Evolutionary conservation across 2,888 invertebrate genomes (phyloP).

Genomic region (Cecidostiba fungosa): DNA sequence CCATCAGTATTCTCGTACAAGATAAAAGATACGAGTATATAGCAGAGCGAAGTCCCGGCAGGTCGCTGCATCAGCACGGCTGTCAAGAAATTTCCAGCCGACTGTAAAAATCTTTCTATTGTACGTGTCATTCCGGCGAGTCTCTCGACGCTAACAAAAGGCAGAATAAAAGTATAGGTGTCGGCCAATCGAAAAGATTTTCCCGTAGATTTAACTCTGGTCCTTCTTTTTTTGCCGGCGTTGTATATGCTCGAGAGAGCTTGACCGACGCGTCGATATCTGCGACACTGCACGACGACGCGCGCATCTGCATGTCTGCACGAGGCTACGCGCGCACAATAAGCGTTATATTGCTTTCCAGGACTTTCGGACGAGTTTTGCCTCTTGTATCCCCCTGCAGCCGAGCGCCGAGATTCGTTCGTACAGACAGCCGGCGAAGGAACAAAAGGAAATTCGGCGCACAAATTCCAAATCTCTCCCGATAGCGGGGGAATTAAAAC

Average conservation of each 20-base stretch:
- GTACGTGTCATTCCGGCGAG: slow-evolving; percentile 16
- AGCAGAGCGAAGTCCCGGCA: not conserved
- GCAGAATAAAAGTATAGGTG: not conserved
- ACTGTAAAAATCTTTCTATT: slow-evolving; percentile 30
- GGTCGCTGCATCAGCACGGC: too few species aligned
- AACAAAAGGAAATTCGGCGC: not conserved
- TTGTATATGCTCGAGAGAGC: not conserved
- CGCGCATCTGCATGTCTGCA: slow-evolving; percentile 6
- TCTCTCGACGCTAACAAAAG: not conserved
- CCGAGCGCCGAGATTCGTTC: too few species aligned
- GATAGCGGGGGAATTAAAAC: not conserved
- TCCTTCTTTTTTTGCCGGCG: slow-evolving; percentile 11
- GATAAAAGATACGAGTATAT: not conserved
- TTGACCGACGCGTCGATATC: slow-evolving; percentile 11
- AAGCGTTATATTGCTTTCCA: slow-evolving; percentile 47
- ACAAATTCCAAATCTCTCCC: not conserved
- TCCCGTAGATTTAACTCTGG: slow-evolving; percentile 50
- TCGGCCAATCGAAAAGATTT: slow-evolving; percentile 36
- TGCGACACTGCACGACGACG: not conserved
- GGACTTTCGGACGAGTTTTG: slow-evolving; percentile 4
- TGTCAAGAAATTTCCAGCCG: slow-evolving; percentile 27
- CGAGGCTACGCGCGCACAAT: slow-evolving; percentile 18
- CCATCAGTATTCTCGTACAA: too few species aligned
- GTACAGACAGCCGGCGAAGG: too few species aligned
- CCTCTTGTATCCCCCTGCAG: too few species aligned